These are phyloP conservation scores for Myzus persicae DNA, from an alignment of 1,140 invertebrate species.

Conservation along the genomic window DNA sequence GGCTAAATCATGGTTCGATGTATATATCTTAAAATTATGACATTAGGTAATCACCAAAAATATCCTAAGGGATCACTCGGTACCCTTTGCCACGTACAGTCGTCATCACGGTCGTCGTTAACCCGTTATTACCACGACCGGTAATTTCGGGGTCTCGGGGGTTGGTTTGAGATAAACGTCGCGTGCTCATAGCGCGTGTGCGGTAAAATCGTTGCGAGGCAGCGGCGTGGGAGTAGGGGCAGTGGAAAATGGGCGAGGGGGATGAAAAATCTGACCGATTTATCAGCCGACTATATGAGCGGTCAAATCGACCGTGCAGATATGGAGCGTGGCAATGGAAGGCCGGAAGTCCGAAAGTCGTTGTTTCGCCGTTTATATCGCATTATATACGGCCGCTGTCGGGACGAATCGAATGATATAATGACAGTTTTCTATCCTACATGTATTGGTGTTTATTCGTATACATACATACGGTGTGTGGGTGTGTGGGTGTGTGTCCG, in stretches of 20 bases:
- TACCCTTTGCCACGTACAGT: background rate
- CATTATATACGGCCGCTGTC: constrained; percentile 25
- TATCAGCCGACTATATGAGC: constrained; percentile 49
- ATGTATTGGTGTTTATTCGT: background rate
- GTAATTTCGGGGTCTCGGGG: background rate
- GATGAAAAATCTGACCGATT: constrained; percentile 48
- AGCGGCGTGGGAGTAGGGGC: background rate
- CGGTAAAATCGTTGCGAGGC: background rate
- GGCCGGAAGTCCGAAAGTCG: constrained; percentile 56
- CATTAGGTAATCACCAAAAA: background rate
- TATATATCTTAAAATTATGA: background rate
- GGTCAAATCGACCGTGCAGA: constrained; percentile 56
- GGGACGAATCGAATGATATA: constrained; percentile 33
- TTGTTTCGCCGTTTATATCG: constrained; percentile 55
- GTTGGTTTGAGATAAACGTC: background rate
- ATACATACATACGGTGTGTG: background rate
- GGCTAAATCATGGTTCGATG: background rate
- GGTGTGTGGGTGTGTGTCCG: background rate
- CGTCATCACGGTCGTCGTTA: background rate
- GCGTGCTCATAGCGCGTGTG: background rate
- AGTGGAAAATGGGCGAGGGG: background rate
- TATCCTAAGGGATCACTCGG: background rate
- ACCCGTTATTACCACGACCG: background rate
- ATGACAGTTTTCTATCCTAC: constrained; percentile 23
- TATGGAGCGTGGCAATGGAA: constrained; percentile 30